A percentile compares a stretch with the other conserved stretches of the same genome.
These are phyloP conservation scores for Tenthredo scrophulariae DNA, from an alignment of 2,888 invertebrate species.

Conservation along the genomic window DNA sequence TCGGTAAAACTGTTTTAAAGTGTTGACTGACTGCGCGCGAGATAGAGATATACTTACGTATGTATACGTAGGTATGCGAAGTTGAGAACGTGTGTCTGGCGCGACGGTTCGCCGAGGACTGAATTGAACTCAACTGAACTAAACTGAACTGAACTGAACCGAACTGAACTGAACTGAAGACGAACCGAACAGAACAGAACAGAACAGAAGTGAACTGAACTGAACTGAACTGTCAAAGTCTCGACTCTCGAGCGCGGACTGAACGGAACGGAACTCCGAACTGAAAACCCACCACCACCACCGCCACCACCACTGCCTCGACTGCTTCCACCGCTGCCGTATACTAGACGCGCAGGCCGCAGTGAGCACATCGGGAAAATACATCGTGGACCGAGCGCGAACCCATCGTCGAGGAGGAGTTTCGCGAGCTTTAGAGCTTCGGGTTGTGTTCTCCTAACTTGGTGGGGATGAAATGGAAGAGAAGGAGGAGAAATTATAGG, in stretches of 20 bases:
- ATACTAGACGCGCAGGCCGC: background rate
- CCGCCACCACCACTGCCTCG: background rate
- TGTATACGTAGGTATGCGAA: background rate
- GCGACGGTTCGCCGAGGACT: conserved; percentile 36
- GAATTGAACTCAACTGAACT: background rate
- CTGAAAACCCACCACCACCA: background rate
- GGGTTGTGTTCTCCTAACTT: background rate
- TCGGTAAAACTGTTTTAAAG: background rate
- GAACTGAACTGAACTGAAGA: background rate
- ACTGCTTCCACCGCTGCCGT: background rate
- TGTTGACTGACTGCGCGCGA: background rate
- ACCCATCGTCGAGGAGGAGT: background rate
- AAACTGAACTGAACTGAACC: background rate
- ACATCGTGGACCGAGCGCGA: background rate
- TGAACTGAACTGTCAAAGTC: background rate
- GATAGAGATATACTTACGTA: background rate
- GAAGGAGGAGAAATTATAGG: background rate
- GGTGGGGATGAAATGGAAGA: conserved; percentile 13
- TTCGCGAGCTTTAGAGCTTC: background rate
- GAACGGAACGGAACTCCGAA: background rate
- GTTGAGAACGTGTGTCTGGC: background rate
- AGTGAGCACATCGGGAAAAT: conserved; percentile 4
- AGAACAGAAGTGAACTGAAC: background rate
- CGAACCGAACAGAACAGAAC: background rate
- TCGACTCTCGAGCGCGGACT: background rate